A percentile compares a stretch with the other conserved stretches of the same genome.
These are phyloP conservation scores for Enteromius mattozi DNA, from an alignment of 2,797 vertebrate species.

Conservation along the genomic window DNA sequence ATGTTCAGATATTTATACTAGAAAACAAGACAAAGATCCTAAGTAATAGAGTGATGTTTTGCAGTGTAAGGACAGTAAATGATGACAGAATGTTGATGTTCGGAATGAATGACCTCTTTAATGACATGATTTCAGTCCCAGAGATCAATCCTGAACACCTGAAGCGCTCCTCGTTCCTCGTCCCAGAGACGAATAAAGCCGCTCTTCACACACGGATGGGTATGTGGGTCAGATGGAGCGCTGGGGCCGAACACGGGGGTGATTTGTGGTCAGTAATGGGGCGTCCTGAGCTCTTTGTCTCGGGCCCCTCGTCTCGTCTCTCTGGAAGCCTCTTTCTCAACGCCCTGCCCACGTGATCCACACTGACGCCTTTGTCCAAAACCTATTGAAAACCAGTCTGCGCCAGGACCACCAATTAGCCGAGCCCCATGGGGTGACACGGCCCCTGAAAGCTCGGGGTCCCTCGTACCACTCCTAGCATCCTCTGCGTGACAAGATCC, in stretches of 20 bases:
- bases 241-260: slow-evolving; percentile 77
- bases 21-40: no score
- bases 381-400: slow-evolving; percentile 72
- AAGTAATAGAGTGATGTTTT: no score
- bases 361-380: slow-evolving; percentile 77
- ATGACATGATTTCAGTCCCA: neutral
- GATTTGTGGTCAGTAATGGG: slow-evolving; percentile 67
- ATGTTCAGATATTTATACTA: no score
- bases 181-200: slow-evolving; percentile 46
- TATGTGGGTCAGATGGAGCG: slow-evolving; percentile 83
- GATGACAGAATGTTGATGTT: neutral
- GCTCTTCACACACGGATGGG: slow-evolving; percentile 79
- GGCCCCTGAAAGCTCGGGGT: slow-evolving; percentile 76
- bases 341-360: slow-evolving; percentile 62
- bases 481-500: slow-evolving; percentile 46
- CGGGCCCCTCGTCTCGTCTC: slow-evolving; percentile 62
- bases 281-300: slow-evolving; percentile 68
- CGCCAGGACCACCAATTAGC: slow-evolving; percentile 82
- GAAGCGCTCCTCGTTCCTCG: neutral
- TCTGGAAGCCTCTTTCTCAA: slow-evolving; percentile 33
- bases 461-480: slow-evolving; percentile 74
- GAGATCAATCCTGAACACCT: slow-evolving; percentile 1
- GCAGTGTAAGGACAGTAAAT: neutral
- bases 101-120: neutral
- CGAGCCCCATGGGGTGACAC: slow-evolving; percentile 81